Evolutionary conservation across 2,113 vertebrate species (phyloP), one percentile per base, ranked within the genome.

Genomic region (Natator depressus): DNA sequence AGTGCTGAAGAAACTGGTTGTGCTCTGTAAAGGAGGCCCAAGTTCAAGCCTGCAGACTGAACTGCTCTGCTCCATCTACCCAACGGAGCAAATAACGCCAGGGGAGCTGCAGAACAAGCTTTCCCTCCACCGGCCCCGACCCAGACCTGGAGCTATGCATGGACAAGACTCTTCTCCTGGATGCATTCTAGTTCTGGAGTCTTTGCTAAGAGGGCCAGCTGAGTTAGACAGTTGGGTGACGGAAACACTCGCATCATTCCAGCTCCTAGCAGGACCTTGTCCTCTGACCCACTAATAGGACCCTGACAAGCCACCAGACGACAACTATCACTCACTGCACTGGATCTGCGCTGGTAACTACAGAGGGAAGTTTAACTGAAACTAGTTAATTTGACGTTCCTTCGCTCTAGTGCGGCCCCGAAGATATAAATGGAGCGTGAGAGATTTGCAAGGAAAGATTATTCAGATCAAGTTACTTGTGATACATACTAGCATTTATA

Each of bases 31-130:
- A 4, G 25, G 0, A 14, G 27, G n/a, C 35, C 35, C 8, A 31
- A 53, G 22, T 12, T 13, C 20, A 13, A 24, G 16, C 3, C 0
- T 1, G 0, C 47, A 29, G 42, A 25, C 46, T 0, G 2, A 55
- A 42, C 46, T 2, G 59, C 83, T 91, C 46, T 2, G 59, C 83
- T 91, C 53, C 25, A 1, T 10, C 10, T 38, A 19, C 5, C 20
- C 80, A 46, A 24, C 19, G 4, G 53, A 5, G 38, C 81, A 5
- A 13, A 14, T 8, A 25, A 55, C 25, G 51, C 6, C 27, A 6
- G 22, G 35, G 5, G 11, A 46, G 38, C 72, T 11, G 20, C n/a
- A 7, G 75, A 5, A 6, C 22, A 25, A 24, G 24, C 12, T 4
- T 24, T 14, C 5, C 75, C 12, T 5, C 6, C 22, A 6, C 22